These are phyloP conservation scores for Stenoptilia bipunctidactyla DNA, from an alignment of 2,888 invertebrate genomes.

Conservation along the genomic window DNA sequence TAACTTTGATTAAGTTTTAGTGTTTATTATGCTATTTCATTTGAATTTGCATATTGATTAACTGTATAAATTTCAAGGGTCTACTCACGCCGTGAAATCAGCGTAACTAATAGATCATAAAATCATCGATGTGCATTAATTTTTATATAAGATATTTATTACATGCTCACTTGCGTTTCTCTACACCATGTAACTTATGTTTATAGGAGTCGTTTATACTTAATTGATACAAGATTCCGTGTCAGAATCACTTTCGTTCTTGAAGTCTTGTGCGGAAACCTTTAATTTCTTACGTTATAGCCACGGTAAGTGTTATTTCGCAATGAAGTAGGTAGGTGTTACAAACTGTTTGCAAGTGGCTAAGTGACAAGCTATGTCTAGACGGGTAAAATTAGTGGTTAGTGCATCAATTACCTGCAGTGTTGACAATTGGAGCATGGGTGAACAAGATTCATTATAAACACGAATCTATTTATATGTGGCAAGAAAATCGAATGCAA, in stretches of 20 bases:
- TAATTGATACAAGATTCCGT: not conserved
- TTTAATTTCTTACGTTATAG: slow-evolving; percentile 39
- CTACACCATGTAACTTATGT: not conserved
- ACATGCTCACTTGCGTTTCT: not conserved
- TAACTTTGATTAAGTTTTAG: no score
- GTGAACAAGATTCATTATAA: slow-evolving; percentile 22
- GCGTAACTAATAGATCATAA: not conserved
- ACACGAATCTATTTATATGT: no score
- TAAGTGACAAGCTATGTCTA: slow-evolving; percentile 32
- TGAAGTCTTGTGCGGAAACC: slow-evolving; percentile 36
- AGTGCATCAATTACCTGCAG: slow-evolving; percentile 36
- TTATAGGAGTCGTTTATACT: not conserved
- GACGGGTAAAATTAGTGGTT: slow-evolving; percentile 41
- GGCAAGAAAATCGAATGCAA: not conserved
- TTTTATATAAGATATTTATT: not conserved
- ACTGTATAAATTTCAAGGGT: not conserved
- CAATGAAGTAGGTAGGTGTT: slow-evolving; percentile 25
- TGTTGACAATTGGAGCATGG: slow-evolving; percentile 37
- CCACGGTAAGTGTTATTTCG: slow-evolving; percentile 31
- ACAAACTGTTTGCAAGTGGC: slow-evolving; percentile 24
- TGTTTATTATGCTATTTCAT: no score
- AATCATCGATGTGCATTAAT: not conserved
- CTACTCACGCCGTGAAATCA: not conserved
- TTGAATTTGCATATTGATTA: not conserved
- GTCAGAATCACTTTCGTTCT: slow-evolving; percentile 49